Conservation (phyloP, 2,888 invertebrate genomes). For the Salpingus planirostris region DNA sequence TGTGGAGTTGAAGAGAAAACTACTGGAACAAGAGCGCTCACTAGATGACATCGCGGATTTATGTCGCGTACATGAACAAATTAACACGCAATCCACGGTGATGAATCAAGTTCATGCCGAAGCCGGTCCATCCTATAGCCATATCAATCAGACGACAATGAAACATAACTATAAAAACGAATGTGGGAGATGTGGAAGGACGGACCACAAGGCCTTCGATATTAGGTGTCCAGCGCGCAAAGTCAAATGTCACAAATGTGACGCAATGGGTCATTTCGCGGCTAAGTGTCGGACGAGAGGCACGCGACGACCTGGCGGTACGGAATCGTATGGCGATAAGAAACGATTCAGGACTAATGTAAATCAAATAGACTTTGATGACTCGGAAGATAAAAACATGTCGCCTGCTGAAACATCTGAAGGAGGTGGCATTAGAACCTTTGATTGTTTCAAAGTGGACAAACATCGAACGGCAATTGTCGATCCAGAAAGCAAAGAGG, state of each 20-base stretch:
- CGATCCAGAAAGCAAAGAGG: neutral
- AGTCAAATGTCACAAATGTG: slow-evolving; percentile 13
- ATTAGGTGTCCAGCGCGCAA: slow-evolving; percentile 11
- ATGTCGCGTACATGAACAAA: slow-evolving; percentile 20
- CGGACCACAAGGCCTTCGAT: slow-evolving; percentile 9
- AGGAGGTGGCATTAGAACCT: neutral
- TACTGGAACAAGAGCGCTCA: slow-evolving; percentile 18
- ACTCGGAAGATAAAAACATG: neutral
- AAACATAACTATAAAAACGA: neutral
- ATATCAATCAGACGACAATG: neutral
- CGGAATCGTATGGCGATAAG: neutral
- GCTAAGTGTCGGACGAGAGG: slow-evolving; percentile 9
- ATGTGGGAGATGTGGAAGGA: neutral
- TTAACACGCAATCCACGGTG: neutral
- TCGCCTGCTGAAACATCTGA: neutral
- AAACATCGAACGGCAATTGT: neutral
- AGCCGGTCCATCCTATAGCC: neutral
- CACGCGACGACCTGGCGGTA: neutral
- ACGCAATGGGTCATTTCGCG: slow-evolving; percentile 14
- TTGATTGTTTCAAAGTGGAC: neutral
- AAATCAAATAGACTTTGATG: neutral
- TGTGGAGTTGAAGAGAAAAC: slow-evolving; percentile 19
- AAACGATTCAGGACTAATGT: neutral
- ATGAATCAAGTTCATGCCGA: neutral
- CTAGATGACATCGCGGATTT: slow-evolving; percentile 20